Evolutionary conservation across 2,888 invertebrate species (phyloP), one percentile per base, ranked within the genome.

Genomic region (Colletes collaris): DNA sequence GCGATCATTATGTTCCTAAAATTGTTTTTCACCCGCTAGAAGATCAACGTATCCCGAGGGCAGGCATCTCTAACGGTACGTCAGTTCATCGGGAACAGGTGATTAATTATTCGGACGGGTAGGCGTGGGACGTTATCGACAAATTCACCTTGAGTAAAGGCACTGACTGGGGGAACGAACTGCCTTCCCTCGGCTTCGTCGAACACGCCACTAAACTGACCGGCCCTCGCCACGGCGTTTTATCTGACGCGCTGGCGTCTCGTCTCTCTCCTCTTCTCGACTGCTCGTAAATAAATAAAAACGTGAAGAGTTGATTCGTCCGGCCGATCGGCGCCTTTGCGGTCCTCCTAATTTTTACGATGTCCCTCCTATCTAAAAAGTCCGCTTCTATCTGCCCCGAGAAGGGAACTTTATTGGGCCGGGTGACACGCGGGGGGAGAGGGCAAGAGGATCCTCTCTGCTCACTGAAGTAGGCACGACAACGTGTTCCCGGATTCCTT

Each of bases 71-170:
- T 87, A 87, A 87, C 87, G 87, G 87, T 87, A 87, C 79, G 82
- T 84, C 86, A 82, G 81, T 80, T 83, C 77, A 87, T 84, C 79
- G 84, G 73, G 81, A 87, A 86, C 80, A 80, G 83, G 87, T 87
- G 87, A 87, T 87, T 87, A 87, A 87, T 87, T 87, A 87, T 87
- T 84, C 81, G 82, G 76, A 71, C 81, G 79, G 79, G 85, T 84
- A 84, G 87, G 87, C 87, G 87, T 87, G 87, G 87, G 86, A 87
- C 80, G 86, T 86, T 87, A 87, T 87, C 87, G 87, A 87, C 87
- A 77, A 87, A 87, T 87, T 87, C 86, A 87, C 87, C 84, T 85
- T 84, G 86, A 81, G 77, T 74, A 74, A 68, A 87, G 84, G 81
- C 67, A 73, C 63, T 76, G 59, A 66, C 72, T 56, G 53, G 79